Percentiles rank a stretch among this genome's conserved stretches.
phyloP scores from a whole-genome alignment of 2,113 vertebrate genomes.

The Terrapene triunguis region DNA sequence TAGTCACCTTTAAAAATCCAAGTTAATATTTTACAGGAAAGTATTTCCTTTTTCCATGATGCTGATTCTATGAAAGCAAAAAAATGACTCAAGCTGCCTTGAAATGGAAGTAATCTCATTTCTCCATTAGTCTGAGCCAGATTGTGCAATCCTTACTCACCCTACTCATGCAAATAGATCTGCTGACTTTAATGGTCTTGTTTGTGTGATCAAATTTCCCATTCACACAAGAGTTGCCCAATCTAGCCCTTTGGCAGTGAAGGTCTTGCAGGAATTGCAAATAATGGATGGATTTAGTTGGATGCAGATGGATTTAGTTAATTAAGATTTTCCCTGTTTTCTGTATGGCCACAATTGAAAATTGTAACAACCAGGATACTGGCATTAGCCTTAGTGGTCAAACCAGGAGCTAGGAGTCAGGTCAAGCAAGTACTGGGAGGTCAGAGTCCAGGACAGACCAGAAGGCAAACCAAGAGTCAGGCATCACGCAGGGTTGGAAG shows the following conservation, averaged over 20 bases:
- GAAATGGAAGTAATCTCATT: slow-evolving; percentile 9
- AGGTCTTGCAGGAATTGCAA: background rate
- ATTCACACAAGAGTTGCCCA: background rate
- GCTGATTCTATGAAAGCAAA: slow-evolving; percentile 36
- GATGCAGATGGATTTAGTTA: background rate
- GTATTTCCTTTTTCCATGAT: slow-evolving; percentile 28
- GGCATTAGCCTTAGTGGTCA: background rate
- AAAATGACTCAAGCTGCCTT: slow-evolving; percentile 37
- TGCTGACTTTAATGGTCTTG: slow-evolving; percentile 14
- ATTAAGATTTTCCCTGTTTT: background rate
- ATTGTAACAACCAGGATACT: background rate
- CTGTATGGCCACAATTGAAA: background rate
- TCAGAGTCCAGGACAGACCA: background rate
- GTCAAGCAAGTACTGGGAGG: background rate
- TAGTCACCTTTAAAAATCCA: background rate
- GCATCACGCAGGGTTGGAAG: background rate
- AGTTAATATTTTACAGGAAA: slow-evolving; percentile 53
- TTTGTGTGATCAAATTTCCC: background rate
- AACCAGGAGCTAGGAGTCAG: background rate
- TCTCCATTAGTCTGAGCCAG: background rate
- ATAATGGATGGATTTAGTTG: no score
- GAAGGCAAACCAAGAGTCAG: background rate
- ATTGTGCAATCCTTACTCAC: background rate
- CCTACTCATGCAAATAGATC: background rate
- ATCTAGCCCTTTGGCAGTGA: background rate